Evolutionary conservation across 2,888 invertebrate species (phyloP).

Genomic region (Gortyna flavago): DNA sequence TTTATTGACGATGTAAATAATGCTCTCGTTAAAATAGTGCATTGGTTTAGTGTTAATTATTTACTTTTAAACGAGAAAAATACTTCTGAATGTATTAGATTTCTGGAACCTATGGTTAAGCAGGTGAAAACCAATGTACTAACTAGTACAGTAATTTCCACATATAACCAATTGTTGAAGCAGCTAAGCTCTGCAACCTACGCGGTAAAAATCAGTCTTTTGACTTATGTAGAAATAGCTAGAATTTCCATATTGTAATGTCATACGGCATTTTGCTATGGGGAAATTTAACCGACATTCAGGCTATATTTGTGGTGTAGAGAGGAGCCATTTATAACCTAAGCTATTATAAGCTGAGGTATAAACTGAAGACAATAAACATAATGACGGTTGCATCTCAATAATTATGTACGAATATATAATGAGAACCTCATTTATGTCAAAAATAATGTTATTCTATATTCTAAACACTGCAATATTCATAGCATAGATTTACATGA

Average conservation of each 20-base stretch:
- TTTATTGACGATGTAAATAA: neutral
- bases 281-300: neutral
- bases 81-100: accelerated
- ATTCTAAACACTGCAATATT: neutral
- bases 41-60: neutral
- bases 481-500: neutral
- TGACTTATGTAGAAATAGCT: neutral
- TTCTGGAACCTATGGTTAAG: neutral
- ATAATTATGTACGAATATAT: neutral
- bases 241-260: neutral
- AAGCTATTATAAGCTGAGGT: neutral
- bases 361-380: neutral
- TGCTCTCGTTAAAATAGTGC: neutral
- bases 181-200: neutral
- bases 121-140: neutral
- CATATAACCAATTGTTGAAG: neutral
- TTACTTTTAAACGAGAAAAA: neutral
- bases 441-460: neutral
- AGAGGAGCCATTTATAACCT: neutral
- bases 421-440: neutral
- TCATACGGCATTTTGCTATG: neutral
- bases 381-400: neutral
- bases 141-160: neutral
- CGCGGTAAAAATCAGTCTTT: neutral
- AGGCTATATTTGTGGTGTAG: neutral